Evolutionary conservation across 2,797 vertebrate genomes (phyloP), one percentile per base, ranked within the genome.

Genomic region (Austrolebias charrua): DNA sequence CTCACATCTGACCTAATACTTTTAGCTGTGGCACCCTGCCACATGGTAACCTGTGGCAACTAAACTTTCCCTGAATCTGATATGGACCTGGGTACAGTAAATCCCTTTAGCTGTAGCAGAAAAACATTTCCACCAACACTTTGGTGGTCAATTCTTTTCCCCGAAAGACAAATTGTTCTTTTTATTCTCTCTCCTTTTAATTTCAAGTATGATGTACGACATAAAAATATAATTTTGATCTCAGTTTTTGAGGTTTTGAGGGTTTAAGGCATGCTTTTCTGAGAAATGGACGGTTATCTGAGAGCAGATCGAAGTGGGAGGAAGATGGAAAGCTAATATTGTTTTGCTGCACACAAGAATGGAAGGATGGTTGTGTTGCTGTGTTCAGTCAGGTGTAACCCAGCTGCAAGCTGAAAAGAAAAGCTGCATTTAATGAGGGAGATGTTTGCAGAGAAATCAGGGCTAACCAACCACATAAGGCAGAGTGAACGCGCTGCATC

Each of bases 61-160:
- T 54, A 51, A 72, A 67, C 57, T 63, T 58, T 73, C 54, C 71
- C 45, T 55, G 38, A 79, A 79, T 81, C 60, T 76, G 71, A 75
- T 76, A 69, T 43, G 44, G 20, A 52, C 55, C 29, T 19, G n/a
- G 50, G 47, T 44, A 60, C 56, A 56, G 31, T 69, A 69, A 80
- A 77, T 76, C 58, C 54, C 20, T 12, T 63, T 61, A 65, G 62
- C 64, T 68, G 57, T 62, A 56, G 4, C 49, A 69, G 29, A 20
- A 15, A 8, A 46, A 42, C 19, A 40, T 61, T 75, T 75, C 58
- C 57, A 55, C 40, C 71, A 80, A 57, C 59, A 42, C 61, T 71
- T 50, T 5, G 35, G 62, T 67, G 24, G 24, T 24, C 24, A 63
- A 44, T 62, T 56, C 59, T 57, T 58, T 49, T 59, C 19, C 52